Base-by-base conservation (phyloP, 1,140 invertebrate genomes). In the Lordiphosa clarofinis region DNA sequence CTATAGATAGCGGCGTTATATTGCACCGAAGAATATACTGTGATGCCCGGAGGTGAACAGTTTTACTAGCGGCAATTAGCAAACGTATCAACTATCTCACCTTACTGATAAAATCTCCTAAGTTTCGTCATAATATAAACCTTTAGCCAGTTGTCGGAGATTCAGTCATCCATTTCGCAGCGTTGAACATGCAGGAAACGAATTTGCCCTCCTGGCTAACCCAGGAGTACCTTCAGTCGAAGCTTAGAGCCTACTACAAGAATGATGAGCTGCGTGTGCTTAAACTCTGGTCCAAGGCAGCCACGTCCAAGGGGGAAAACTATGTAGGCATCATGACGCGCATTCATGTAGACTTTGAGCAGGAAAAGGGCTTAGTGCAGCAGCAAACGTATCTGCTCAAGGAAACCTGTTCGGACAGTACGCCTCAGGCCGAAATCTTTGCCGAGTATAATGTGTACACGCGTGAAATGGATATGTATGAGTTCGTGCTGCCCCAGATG, bases 381-480 rank as follows among this genome's bases (percentile, higher is more conserved):
- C 48, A 61, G 8, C 39, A 53, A 5, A 55, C 67, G 0, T 84
- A 69, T 42, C 42, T 87, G 2, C 47, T 71, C 0, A 87, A 88
- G 33, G 72, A 73, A 7, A 36, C 15, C 5, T 63, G 65, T 5
- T n/a, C 69, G 2, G 39, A 39, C 4, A 58, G 79, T 15, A 33
- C 54, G 7, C 57, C 78, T 0, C 56, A 71, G 36, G 56, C 53
- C 0, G n/a, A 47, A 10, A 8, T 79, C 5, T 73, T 87, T 28
- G 24, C 12, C 1, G 61, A 78, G 10, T 86, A 74, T 12, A 57
- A 64, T 43, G 56, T 79, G 0, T 76, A 68, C 12, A 39, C 43
- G 2, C 62, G 68, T 13, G 86, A 88, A 49, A 68, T 88, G 63
- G 48, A 84, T 2, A 86, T 87, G 59, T 88, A 88, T 28, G 67